These are phyloP conservation scores for Frieseomelitta varia DNA, from an alignment of 1,140 invertebrate species.

Conservation along the genomic window DNA sequence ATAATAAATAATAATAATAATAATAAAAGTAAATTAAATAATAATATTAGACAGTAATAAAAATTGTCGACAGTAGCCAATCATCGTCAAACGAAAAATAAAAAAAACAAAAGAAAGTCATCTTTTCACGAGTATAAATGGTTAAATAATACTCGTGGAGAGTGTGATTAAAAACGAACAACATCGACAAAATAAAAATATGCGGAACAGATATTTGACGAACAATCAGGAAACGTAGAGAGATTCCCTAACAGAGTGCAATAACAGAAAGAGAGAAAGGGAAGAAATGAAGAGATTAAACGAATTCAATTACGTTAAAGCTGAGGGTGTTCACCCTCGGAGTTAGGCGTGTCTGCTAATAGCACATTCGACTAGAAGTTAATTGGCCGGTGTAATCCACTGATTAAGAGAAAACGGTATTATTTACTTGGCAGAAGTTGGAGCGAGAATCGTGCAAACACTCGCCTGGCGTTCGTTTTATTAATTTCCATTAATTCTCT, in stretches of 20 bases:
- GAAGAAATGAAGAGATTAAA: neutral
- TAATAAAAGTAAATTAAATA: too few relatives aligned
- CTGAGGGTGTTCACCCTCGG: neutral
- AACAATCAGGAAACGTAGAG: neutral
- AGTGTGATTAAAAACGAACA: too few relatives aligned
- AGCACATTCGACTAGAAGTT: constrained; percentile 13
- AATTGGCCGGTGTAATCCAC: constrained; percentile 1
- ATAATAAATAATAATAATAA: too few relatives aligned
- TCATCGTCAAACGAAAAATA: too few relatives aligned
- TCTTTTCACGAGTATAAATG: too few relatives aligned
- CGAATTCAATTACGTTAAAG: constrained; percentile 17
- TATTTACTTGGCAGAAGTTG: neutral
- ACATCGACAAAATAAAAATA: neutral
- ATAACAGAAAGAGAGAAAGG: neutral
- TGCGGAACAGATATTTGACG: too few relatives aligned
- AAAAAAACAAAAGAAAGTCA: too few relatives aligned
- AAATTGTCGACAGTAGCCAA: too few relatives aligned
- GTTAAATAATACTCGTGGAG: too few relatives aligned
- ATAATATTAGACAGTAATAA: too few relatives aligned
- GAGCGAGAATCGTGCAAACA: neutral
- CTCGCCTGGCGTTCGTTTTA: too few relatives aligned
- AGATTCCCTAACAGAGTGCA: neutral
- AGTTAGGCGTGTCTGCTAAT: neutral
- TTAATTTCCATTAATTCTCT: neutral
- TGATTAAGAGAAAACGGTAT: neutral